Percentiles rank a stretch among this genome's conserved stretches.
Conservation (phyloP, 2,113 vertebrate species). For the Meles meles region DNA sequence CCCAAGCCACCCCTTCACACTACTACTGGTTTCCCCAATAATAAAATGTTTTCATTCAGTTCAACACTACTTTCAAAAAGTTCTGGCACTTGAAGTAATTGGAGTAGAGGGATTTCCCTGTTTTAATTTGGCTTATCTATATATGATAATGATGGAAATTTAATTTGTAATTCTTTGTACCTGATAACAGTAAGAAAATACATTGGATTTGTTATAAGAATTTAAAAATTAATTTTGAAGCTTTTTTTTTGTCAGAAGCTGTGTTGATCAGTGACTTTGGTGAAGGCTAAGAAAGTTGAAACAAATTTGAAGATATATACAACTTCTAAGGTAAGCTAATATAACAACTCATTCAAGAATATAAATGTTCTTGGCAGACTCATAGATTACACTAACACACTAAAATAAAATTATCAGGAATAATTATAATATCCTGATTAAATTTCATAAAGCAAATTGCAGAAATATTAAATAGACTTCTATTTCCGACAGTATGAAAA, state of each 20-base stretch:
- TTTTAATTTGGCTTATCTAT: background rate
- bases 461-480: background rate
- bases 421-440: background rate
- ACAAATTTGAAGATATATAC: conserved; percentile 24
- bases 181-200: background rate
- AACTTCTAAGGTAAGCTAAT: conserved; percentile 59
- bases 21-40: background rate
- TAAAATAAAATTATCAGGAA: background rate
- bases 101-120: background rate
- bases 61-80: background rate
- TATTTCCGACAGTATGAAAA: background rate
- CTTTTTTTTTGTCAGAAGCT: conserved; percentile 49
- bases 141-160: conserved; percentile 38
- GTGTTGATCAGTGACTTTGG: conserved; percentile 40
- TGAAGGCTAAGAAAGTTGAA: conserved; percentile 9
- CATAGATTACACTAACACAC: background rate
- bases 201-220: background rate
- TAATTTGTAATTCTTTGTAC: background rate
- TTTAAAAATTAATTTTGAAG: conserved; percentile 29
- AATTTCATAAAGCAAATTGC: conserved; percentile 2
- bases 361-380: background rate
- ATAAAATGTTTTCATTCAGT: conserved; percentile 17
- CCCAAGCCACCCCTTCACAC: background rate
- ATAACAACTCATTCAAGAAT: background rate
- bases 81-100: background rate